Evolutionary conservation across 2,797 vertebrate species (phyloP), one percentile per base, ranked within the genome.

Genomic region (Petrocephalus sullivani): DNA sequence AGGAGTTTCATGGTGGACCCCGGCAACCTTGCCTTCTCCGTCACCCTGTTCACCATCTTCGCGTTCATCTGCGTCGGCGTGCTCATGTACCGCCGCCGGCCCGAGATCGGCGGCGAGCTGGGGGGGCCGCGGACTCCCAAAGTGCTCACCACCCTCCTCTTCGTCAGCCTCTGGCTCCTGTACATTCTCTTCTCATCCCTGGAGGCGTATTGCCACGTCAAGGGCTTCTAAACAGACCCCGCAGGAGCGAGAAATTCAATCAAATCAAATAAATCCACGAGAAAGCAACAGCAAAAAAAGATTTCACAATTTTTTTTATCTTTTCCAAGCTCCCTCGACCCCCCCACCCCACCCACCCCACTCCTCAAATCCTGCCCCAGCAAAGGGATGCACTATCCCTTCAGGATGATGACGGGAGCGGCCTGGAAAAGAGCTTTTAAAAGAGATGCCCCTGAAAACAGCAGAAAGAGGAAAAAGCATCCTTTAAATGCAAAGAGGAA

Each of bases 11-110:
- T n/a, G 91, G 98, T 99, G 92, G 95, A 98, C 46, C 98, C 98
- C 0, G 98, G 98, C 93, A 98, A 90, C 0, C 94, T 99, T 94
- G 98, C 98, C 92, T 99, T 99, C 96, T 99, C 98, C 0, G 98
- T 99, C 96, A 99, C 98, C 57, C 98, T 99, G 95, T 99, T 99
- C 96, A 99, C 98, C 95, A 98, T 99, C 94, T 99, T 99, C 96
- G 98, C 98, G 96, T 99, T 99, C 92, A 97, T 99, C 95, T 95
- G 92, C 85, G 97, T 99, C 90, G 97, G 92, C 49, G 95, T 95
- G 88, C 96, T 99, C 94, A 97, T 99, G 95, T 99, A 99, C 93
- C 97, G 98, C 90, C 96, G 98, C 94, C 96, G 97, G 91, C 98
- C 98, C 0, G 98, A 99, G 91, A 98, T 99, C 9, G 98, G 98